Base-by-base conservation (phyloP, 2,888 invertebrate genomes). In the Ceraclea dissimilis region DNA sequence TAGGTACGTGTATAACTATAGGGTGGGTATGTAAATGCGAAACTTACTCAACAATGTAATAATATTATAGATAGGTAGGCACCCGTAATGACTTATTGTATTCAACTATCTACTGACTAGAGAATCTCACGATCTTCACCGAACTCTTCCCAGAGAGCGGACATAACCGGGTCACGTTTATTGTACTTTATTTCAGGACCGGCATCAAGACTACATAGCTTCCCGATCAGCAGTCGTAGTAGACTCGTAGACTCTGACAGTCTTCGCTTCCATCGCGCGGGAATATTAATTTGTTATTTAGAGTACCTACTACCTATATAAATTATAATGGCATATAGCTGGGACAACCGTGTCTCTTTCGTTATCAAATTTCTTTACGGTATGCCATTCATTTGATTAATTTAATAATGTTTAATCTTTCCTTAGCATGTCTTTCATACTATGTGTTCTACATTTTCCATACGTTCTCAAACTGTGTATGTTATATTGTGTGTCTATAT, bases 311-410 rank as follows among this genome's bases (percentile, higher is more conserved):
- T n/a, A n/a, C n/a, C n/a, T n/a, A n/a, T n/a, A n/a, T n/a, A n/a
- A n/a, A n/a, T n/a, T 6, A 46, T 6, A 57, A 89, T 89, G 89
- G 86, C 88, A 57, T 88, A 88, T 74, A 82, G 84, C 68, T 90
- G 90, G 90, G 87, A 90, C 69, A 90, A 86, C 73, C 81, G 90
- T 69, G 89, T 90, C 63, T 84, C 82, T 68, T 90, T 90, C 72
- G 85, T 90, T 68, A 88, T 90, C 65, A 83, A 83, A 70, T 87
- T 86, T 73, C 81, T 90, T 66, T 90, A 90, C 69, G 90, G 90
- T 90, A 74, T 83, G 85, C 79, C 43, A 44, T 13, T n/a, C n/a
- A n/a, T n/a, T n/a, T n/a, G n/a, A n/a, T n/a, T n/a, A n/a, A n/a
- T n/a, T n/a, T 53, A 47, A 47, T 13, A 39, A n/a, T n/a, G n/a